A percentile compares a stretch with the other conserved stretches of the same genome.
These are phyloP conservation scores for Caiman crocodilus DNA, from an alignment of 2,797 vertebrate species.

Conservation along the genomic window DNA sequence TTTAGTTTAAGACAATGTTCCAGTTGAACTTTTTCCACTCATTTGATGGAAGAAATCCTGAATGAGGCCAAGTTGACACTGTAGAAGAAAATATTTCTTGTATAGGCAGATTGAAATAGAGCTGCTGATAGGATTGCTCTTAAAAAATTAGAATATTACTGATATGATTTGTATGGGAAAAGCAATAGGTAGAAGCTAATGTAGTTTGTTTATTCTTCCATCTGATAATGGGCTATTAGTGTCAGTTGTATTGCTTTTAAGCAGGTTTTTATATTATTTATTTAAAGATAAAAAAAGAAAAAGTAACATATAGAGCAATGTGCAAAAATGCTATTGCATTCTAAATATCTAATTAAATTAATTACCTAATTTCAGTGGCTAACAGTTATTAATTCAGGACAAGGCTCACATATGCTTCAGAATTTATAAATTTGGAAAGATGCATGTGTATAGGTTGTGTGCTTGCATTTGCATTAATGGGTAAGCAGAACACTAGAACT, in stretches of 20 bases:
- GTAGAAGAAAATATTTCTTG: conserved; percentile 36
- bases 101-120: conserved; percentile 55
- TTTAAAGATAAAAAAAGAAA: conserved; percentile 25
- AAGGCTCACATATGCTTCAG: conserved; percentile 18
- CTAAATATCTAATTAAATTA: conserved; percentile 58
- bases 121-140: conserved; percentile 35
- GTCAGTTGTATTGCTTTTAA: conserved; percentile 37
- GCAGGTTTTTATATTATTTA: conserved; percentile 37
- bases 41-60: conserved; percentile 58
- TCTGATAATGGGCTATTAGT: conserved; percentile 62
- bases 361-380: conserved; percentile 36
- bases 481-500: conserved; percentile 34
- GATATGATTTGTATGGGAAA: conserved; percentile 32
- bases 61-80: conserved; percentile 54
- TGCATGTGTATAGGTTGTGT: neutral
- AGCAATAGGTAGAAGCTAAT: conserved; percentile 43
- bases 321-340: conserved; percentile 35
- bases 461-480: conserved; percentile 43
- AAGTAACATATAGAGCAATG: neutral
- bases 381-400: conserved; percentile 54
- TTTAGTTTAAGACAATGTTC: conserved; percentile 54
- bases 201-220: conserved; percentile 22
- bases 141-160: conserved; percentile 40
- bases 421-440: conserved; percentile 51
- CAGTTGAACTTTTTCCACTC: conserved; percentile 13